phyloP scores from a whole-genome alignment of 2,113 vertebrate genomes.

The Perccottus glenii region DNA sequence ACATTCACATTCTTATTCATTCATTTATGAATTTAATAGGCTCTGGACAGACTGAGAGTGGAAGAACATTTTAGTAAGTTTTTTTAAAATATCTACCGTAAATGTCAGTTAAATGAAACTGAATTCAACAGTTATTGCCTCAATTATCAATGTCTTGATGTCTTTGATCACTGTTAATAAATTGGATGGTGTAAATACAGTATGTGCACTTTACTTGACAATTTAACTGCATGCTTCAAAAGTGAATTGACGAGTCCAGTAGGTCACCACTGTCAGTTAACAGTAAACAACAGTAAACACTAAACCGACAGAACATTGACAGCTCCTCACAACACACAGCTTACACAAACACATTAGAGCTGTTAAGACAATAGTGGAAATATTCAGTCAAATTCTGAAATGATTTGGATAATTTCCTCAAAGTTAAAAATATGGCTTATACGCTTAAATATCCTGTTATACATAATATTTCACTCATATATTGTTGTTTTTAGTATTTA shows the following conservation, averaged over 20 bases:
- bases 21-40: slow-evolving; percentile 1
- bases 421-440: slow-evolving; percentile 86
- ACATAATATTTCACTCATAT: slow-evolving; percentile 67
- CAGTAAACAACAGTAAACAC: slow-evolving; percentile 41
- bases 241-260: slow-evolving; percentile 6
- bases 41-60: slow-evolving; percentile 40
- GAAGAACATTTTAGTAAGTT: slow-evolving; percentile 55
- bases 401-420: slow-evolving; percentile 77
- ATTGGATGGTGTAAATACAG: slow-evolving; percentile 36
- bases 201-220: slow-evolving; percentile 56
- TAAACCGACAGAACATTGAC: slow-evolving; percentile 28
- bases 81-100: no score
- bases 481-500: slow-evolving; percentile 78
- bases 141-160: slow-evolving; percentile 76
- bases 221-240: slow-evolving; percentile 70
- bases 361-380: slow-evolving; percentile 72
- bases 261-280: slow-evolving; percentile 34
- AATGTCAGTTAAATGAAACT: background rate
- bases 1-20: no score
- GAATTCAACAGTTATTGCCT: slow-evolving; percentile 77
- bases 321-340: no score
- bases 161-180: slow-evolving; percentile 48
- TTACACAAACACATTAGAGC: slow-evolving; percentile 59
- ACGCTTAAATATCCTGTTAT: slow-evolving; percentile 74
- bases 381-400: slow-evolving; percentile 66